These are phyloP conservation scores for Hystrix cristata DNA, from an alignment of 2,113 vertebrate species.

Conservation along the genomic window DNA sequence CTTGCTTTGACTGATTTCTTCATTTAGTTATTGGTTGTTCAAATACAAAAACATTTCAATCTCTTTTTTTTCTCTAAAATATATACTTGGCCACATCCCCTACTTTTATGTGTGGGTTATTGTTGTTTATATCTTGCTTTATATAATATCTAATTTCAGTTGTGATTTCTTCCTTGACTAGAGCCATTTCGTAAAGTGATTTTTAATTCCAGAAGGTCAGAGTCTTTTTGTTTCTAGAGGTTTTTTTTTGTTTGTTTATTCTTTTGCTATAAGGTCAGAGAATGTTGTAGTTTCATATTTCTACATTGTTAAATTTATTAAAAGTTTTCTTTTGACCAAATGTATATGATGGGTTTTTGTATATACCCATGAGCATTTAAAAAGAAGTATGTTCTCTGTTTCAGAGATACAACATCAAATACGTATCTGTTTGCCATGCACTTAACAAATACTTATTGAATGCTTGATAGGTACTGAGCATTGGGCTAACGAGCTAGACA, in stretches of 20 bases:
- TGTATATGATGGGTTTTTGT: background rate
- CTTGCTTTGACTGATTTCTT: conserved; percentile 40
- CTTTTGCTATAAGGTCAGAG: background rate
- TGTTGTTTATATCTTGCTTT: background rate
- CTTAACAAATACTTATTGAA: background rate
- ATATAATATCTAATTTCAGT: background rate
- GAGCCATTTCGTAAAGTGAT: background rate
- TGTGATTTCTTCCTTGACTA: background rate
- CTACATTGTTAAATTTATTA: background rate
- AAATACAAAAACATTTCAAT: conserved; percentile 59
- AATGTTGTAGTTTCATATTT: background rate
- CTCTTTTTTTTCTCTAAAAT: conserved; percentile 7
- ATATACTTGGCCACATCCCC: background rate
- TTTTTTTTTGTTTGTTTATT: background rate
- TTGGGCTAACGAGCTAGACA: background rate
- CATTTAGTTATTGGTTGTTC: conserved; percentile 55
- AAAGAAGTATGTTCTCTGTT: background rate
- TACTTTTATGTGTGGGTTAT: background rate
- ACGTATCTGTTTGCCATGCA: background rate
- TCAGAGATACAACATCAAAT: background rate
- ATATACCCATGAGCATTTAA: background rate
- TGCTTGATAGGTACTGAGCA: too few species aligned
- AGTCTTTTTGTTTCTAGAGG: background rate
- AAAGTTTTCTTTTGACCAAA: conserved; percentile 15
- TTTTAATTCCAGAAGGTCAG: background rate